Conservation (phyloP, 1,140 invertebrate species). For the Nebria ingens region DNA sequence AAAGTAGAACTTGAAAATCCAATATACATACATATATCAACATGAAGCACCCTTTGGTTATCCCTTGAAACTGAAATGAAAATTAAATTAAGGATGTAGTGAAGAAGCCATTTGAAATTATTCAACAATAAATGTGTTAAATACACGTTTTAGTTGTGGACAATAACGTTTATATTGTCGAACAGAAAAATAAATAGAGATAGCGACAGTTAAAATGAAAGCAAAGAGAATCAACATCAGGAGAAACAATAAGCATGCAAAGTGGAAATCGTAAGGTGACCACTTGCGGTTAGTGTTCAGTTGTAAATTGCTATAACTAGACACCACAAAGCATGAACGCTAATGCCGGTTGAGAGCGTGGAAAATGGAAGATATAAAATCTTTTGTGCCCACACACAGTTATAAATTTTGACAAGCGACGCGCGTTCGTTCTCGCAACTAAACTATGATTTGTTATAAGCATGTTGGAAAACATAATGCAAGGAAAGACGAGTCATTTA, state of each 20-base stretch:
- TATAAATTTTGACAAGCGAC: conserved; percentile 8
- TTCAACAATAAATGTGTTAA: too few species aligned
- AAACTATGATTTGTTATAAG: conserved; percentile 5
- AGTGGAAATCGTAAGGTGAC: not conserved
- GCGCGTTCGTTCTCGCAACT: too few species aligned
- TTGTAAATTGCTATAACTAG: conserved; percentile 5
- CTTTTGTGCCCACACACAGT: conserved; percentile 4
- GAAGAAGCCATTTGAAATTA: too few species aligned
- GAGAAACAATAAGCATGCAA: conserved; percentile 3
- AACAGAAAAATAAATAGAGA: too few species aligned
- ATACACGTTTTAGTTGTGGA: too few species aligned
- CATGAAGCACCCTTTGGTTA: too few species aligned
- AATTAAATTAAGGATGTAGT: too few species aligned
- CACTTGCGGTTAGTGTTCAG: not conserved
- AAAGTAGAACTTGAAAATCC: too few species aligned
- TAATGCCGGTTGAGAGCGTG: conserved; percentile 7
- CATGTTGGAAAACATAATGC: conserved; percentile 7
- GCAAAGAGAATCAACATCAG: not conserved
- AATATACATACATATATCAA: too few species aligned
- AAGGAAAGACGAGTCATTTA: too few species aligned
- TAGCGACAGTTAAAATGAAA: not conserved
- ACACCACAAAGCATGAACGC: conserved; percentile 4
- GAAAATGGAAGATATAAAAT: conserved; percentile 9
- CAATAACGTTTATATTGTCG: too few species aligned
- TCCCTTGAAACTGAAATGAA: too few species aligned